Conservation (phyloP, 35 echinoderm and acorn worm genomes). For the Lytechinus pictus region DNA sequence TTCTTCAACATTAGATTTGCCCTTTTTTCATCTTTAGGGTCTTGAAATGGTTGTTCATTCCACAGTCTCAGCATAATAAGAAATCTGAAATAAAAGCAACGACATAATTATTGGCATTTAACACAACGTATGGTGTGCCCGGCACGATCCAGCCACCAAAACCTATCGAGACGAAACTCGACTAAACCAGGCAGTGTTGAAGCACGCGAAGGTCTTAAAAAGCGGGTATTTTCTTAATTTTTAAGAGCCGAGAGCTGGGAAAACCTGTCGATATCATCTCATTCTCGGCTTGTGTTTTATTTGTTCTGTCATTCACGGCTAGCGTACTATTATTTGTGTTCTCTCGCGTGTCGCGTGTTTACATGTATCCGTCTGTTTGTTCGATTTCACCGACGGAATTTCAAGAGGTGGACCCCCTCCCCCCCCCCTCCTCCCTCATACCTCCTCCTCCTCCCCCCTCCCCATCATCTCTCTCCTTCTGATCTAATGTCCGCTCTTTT, state of each 20-base stretch:
- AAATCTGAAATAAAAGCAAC: too few species aligned
- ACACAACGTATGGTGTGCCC: too few species aligned
- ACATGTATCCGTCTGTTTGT: constrained; percentile 22
- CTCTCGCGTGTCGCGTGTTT: constrained; percentile 21
- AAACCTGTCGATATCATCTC: constrained; percentile 33
- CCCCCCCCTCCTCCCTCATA: neutral
- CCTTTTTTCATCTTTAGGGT: too few species aligned
- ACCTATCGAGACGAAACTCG: too few species aligned
- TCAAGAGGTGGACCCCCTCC: neutral
- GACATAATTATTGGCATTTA: too few species aligned
- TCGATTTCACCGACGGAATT: neutral
- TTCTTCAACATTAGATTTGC: too few species aligned
- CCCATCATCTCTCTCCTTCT: neutral
- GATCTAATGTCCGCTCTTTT: neutral
- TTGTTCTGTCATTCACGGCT: neutral
- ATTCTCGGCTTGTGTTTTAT: neutral
- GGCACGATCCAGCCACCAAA: too few species aligned
- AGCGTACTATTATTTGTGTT: constrained; percentile 29
- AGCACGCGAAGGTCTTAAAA: neutral
- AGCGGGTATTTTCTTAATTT: constrained; percentile 16
- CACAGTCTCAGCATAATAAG: too few species aligned
- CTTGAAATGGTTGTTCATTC: too few species aligned
- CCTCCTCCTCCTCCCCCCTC: neutral
- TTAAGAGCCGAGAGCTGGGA: neutral
- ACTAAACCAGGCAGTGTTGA: neutral